Evolutionary conservation across 2,113 vertebrate genomes (phyloP).

Genomic region (Cavia porcellus): DNA sequence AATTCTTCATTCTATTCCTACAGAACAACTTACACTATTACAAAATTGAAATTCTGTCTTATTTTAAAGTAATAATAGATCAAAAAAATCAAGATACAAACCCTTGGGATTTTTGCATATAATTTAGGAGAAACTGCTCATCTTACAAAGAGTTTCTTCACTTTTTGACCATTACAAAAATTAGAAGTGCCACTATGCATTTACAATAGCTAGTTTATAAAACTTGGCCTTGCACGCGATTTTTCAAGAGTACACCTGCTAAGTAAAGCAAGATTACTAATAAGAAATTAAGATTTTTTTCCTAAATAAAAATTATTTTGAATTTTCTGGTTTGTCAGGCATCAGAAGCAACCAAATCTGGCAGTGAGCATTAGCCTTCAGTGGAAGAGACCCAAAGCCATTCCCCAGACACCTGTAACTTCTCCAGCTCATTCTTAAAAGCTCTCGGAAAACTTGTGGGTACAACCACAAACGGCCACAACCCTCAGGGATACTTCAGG

Average conservation of each 20-base stretch:
- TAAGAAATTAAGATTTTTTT: slow-evolving; percentile 62
- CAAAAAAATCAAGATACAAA: slow-evolving; percentile 43
- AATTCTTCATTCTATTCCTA: slow-evolving; percentile 44
- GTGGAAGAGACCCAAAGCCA: slow-evolving; percentile 73
- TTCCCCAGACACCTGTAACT: slow-evolving; percentile 74
- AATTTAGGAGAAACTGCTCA: slow-evolving; percentile 30
- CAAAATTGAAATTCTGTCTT: neutral
- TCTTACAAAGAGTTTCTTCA: slow-evolving; percentile 44
- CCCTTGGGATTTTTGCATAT: neutral
- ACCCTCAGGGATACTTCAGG: slow-evolving; percentile 42
- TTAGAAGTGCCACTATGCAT: neutral
- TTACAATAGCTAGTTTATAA: slow-evolving; percentile 51
- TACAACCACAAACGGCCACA: slow-evolving; percentile 64
- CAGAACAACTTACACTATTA: neutral
- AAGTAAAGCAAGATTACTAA: slow-evolving; percentile 54
- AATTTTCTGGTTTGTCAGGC: slow-evolving; percentile 53
- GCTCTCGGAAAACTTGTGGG: neutral
- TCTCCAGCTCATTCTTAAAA: slow-evolving; percentile 79
- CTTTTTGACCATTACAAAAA: neutral
- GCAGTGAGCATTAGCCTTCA: slow-evolving; percentile 69
- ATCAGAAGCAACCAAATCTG: slow-evolving; percentile 52
- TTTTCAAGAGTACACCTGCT: slow-evolving; percentile 44
- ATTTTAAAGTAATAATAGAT: neutral
- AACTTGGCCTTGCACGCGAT: neutral
- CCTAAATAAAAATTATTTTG: slow-evolving; percentile 71